Conservation (phyloP, 2,888 invertebrate species). For the Lycia hirtaria region DNA sequence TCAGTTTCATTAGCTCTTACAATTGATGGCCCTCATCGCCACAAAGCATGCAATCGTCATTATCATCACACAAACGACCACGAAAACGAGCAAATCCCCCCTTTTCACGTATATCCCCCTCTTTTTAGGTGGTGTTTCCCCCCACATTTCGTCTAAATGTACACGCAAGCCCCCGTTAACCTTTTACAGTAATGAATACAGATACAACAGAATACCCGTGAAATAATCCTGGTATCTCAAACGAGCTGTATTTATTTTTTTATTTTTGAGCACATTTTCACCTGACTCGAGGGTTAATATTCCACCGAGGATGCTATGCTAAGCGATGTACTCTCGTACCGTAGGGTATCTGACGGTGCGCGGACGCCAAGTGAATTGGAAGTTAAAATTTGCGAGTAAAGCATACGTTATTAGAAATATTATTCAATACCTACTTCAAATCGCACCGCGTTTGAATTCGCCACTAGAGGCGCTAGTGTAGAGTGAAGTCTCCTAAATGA, state of each 20-base stretch:
- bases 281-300: constrained; percentile 1
- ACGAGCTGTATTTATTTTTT: constrained; percentile 25
- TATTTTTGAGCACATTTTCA: constrained; percentile 25
- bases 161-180: constrained; percentile 21
- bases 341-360: too few species aligned
- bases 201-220: constrained; percentile 18
- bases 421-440: too few species aligned
- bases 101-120: not conserved
- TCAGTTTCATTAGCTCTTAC: not conserved
- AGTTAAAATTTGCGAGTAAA: too few species aligned
- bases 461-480: too few species aligned
- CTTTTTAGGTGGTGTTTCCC: not conserved
- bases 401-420: too few species aligned
- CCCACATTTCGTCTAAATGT: not conserved
- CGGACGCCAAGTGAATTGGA: too few species aligned
- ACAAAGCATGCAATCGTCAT: constrained; percentile 22
- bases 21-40: constrained; percentile 11
- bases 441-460: too few species aligned
- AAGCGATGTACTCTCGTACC: too few species aligned
- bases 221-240: constrained; percentile 26
- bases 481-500: too few species aligned
- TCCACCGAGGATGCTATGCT: constrained; percentile 1
- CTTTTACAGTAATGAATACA: constrained; percentile 36
- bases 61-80: constrained; percentile 25
- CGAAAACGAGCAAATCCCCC: not conserved